phyloP scores from a whole-genome alignment of 2,113 vertebrate species.

The Grus americana region DNA sequence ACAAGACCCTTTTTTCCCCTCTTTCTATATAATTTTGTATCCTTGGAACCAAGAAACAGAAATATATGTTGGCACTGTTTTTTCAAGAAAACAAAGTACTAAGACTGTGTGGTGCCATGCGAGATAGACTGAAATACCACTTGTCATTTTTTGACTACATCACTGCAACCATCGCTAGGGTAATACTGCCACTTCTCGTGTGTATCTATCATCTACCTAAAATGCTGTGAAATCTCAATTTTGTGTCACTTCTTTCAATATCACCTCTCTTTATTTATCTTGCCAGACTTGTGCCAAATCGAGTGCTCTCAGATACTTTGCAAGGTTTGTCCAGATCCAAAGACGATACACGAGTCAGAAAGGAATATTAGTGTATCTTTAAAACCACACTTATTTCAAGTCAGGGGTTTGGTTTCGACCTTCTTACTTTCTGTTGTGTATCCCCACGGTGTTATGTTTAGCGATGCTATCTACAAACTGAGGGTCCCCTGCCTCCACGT shows the following conservation, averaged over 20 bases:
- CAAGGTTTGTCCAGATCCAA: neutral
- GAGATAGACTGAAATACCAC: neutral
- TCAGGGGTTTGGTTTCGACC: neutral
- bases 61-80: neutral
- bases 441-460: neutral
- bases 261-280: neutral
- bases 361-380: neutral
- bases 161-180: neutral
- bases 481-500: neutral
- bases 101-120: neutral
- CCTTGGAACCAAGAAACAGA: neutral
- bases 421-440: neutral
- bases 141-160: neutral
- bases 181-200: neutral
- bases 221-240: neutral
- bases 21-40: neutral
- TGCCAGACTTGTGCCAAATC: neutral
- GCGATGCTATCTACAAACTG: neutral
- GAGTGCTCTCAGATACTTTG: neutral
- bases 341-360: neutral
- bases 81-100: neutral
- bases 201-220: neutral
- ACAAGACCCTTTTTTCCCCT: neutral
- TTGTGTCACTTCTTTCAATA: neutral
- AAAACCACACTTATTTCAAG: neutral